Evolutionary conservation across 2,797 vertebrate species (phyloP).

Genomic region (Anguilla obscura): DNA sequence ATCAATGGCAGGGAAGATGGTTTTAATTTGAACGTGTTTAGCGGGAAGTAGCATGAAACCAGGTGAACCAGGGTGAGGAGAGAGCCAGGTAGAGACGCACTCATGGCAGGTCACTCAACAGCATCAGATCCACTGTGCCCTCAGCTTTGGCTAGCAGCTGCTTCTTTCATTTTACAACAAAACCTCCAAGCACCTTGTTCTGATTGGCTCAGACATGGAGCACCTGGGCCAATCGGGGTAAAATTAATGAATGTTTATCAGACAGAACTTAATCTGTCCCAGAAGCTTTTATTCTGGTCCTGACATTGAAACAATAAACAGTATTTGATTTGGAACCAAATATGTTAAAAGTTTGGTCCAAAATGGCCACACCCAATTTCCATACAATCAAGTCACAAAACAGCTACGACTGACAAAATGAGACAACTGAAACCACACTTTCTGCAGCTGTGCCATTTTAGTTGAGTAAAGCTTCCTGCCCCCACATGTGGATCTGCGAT

Average conservation of each 20-base stretch:
- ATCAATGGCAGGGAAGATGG: slow-evolving; percentile 61
- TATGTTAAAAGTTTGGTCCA: neutral
- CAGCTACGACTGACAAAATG: neutral
- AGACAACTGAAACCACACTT: neutral
- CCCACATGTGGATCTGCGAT: slow-evolving; percentile 16
- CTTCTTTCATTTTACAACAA: neutral
- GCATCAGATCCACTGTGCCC: neutral
- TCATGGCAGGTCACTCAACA: slow-evolving; percentile 41
- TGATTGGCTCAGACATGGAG: neutral
- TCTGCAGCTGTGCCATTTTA: neutral
- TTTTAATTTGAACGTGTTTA: slow-evolving; percentile 52
- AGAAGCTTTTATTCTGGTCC: neutral
- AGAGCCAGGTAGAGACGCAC: slow-evolving; percentile 52
- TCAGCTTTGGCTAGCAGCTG: neutral
- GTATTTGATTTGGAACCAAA: neutral
- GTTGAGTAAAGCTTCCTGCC: neutral
- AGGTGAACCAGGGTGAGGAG: slow-evolving; percentile 60
- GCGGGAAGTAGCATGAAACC: slow-evolving; percentile 64
- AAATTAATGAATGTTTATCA: neutral
- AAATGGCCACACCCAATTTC: neutral
- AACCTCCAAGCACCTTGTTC: neutral
- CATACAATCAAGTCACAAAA: neutral
- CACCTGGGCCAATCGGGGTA: neutral
- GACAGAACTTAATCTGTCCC: neutral
- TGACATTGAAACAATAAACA: neutral